These are phyloP conservation scores for Chymomyza fuscimana DNA, from an alignment of 2,888 invertebrate species.

Conservation along the genomic window DNA sequence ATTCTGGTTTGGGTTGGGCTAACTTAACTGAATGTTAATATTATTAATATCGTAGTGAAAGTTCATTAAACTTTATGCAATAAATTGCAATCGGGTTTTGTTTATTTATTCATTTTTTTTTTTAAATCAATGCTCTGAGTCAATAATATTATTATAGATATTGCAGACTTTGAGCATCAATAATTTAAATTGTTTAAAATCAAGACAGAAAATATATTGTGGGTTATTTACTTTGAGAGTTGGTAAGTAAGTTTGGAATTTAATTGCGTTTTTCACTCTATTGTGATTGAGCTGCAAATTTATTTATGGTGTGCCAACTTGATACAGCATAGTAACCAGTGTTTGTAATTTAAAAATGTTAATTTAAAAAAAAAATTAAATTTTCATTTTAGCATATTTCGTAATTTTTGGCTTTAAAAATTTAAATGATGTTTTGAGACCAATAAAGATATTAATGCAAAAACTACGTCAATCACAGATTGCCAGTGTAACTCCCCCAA, in stretches of 20 bases:
- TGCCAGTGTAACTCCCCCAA: too few relatives aligned
- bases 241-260: neutral
- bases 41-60: conserved; percentile 18
- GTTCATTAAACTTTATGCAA: conserved; percentile 39
- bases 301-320: too few relatives aligned
- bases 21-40: neutral
- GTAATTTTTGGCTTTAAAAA: too few relatives aligned
- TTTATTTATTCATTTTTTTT: neutral
- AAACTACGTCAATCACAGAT: too few relatives aligned
- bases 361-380: too few relatives aligned
- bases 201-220: neutral
- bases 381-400: too few relatives aligned
- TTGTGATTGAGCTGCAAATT: too few relatives aligned
- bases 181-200: neutral
- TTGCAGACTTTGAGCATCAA: neutral
- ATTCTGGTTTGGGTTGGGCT: conserved; percentile 6
- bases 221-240: neutral
- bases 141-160: neutral
- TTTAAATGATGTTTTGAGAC: too few relatives aligned
- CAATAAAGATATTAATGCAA: too few relatives aligned
- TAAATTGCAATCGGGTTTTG: neutral
- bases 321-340: too few relatives aligned
- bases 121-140: neutral
- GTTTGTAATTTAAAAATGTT: too few relatives aligned
- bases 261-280: neutral